Percentiles rank a stretch among this genome's conserved stretches.
These are phyloP conservation scores for Calephelis nemesis DNA, from an alignment of 1,140 invertebrate species.

Conservation along the genomic window DNA sequence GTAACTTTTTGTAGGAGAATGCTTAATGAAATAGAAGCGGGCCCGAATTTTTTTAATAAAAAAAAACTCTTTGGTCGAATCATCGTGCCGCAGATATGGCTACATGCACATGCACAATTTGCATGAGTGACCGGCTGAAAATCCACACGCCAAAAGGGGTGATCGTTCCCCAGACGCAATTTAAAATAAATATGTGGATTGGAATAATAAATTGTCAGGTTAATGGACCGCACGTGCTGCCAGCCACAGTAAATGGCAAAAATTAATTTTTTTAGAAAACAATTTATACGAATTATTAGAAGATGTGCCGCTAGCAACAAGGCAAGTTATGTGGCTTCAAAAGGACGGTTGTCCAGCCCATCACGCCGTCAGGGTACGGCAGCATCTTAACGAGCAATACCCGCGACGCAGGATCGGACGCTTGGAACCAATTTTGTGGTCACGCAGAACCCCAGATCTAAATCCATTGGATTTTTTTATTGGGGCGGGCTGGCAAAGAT, in stretches of 20 bases:
- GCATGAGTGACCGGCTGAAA: not conserved
- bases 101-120: not conserved
- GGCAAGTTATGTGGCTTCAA: not conserved
- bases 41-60: not conserved
- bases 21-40: too few species aligned
- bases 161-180: not conserved
- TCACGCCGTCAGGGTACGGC: not conserved
- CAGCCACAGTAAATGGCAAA: not conserved
- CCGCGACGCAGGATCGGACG: too few species aligned
- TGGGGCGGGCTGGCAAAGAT: too few species aligned
- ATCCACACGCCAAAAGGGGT: not conserved
- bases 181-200: not conserved
- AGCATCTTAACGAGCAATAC: too few species aligned
- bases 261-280: conserved; percentile 6
- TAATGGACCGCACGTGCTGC: not conserved
- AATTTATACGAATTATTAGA: not conserved
- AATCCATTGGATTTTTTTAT: too few species aligned
- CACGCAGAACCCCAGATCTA: too few species aligned
- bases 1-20: too few species aligned
- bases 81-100: not conserved
- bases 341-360: not conserved
- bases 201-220: not conserved
- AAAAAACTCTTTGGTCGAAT: not conserved
- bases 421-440: too few species aligned
- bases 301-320: not conserved